These are phyloP conservation scores for Trichoplusia ni DNA, from an alignment of 1,140 invertebrate species.

Conservation along the genomic window DNA sequence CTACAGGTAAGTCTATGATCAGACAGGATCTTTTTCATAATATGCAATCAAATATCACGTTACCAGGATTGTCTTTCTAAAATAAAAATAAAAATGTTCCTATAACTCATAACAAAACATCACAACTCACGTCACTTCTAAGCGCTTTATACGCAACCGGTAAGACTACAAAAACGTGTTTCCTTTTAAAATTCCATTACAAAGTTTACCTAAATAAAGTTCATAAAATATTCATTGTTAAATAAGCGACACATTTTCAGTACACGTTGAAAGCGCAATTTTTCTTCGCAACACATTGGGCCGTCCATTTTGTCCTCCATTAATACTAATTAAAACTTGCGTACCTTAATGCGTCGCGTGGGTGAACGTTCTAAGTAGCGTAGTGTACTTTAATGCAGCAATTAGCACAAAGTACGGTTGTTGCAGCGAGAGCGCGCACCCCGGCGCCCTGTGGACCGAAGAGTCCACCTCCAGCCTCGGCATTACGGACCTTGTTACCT, in stretches of 20 bases:
- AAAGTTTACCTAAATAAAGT: neutral
- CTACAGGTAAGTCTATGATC: constrained; percentile 53
- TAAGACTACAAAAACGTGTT: no score
- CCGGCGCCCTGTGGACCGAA: constrained; percentile 53
- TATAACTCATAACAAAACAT: no score
- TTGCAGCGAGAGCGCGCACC: constrained; percentile 67
- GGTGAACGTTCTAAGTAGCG: constrained; percentile 1
- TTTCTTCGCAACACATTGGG: neutral
- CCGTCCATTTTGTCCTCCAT: constrained; percentile 4
- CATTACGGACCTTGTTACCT: constrained; percentile 65
- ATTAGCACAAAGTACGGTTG: constrained; percentile 13
- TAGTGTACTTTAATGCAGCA: constrained; percentile 16
- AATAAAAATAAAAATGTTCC: no score
- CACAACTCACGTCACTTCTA: no score
- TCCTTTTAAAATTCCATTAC: neutral
- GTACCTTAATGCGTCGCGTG: constrained; percentile 10
- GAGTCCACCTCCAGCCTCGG: constrained; percentile 44
- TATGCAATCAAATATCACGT: no score
- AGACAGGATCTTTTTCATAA: no score
- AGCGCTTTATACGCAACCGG: no score
- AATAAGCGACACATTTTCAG: neutral
- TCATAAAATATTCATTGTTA: neutral
- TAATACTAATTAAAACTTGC: constrained; percentile 29
- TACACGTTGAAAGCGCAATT: constrained; percentile 12
- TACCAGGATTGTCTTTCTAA: no score